Base-by-base conservation (phyloP, 1,140 invertebrate genomes). In the Gerris buenoi region DNA sequence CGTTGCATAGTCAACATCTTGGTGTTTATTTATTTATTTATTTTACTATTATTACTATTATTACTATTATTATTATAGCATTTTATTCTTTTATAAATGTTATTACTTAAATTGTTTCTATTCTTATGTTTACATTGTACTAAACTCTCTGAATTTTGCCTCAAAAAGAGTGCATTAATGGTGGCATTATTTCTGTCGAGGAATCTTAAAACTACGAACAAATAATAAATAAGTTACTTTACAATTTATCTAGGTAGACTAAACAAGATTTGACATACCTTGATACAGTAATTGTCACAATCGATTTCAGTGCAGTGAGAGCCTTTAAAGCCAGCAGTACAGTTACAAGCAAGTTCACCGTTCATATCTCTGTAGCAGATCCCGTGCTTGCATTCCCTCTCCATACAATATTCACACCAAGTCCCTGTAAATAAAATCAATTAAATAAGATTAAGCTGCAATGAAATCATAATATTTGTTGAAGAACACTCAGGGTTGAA, bases 371-470 rank as follows among this genome's bases (percentile, higher is more conserved):
- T 65, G 65, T 71, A 18, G 68, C 79, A 80, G 14, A 71, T 71
- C 25, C 78, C 78, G 73, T 80, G 79, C 59, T 77, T 70, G 73
- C 79, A 80, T 10, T 69, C 67, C 15, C 76, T 60, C 13, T 72
- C 71, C 10, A 72, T 68, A 67, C 78, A 80, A 60, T 73, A 68
- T 28, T 78, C 73, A 71, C 76, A 76, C 18, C 70, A 58, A 26
- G 64, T 33, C 26, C 74, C 76, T 73, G 65, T 63, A 69, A 28
- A 29, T 56, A 70, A n/a, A n/a, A n/a, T n/a, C n/a, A n/a, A n/a
- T n/a, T n/a, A n/a, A n/a, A n/a, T 10, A 61, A 10, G 10, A 23
- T 61, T 14, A 14, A 10, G 10, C 5, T 14, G 23, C 10, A 10
- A 14, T 15, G 23, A 61, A 61, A 61, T 14, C 5, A 10, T 10